Percentiles rank a stretch among this genome's conserved stretches.
Conservation (phyloP, 1,140 invertebrate genomes). For the Cryptotermes secundus region DNA sequence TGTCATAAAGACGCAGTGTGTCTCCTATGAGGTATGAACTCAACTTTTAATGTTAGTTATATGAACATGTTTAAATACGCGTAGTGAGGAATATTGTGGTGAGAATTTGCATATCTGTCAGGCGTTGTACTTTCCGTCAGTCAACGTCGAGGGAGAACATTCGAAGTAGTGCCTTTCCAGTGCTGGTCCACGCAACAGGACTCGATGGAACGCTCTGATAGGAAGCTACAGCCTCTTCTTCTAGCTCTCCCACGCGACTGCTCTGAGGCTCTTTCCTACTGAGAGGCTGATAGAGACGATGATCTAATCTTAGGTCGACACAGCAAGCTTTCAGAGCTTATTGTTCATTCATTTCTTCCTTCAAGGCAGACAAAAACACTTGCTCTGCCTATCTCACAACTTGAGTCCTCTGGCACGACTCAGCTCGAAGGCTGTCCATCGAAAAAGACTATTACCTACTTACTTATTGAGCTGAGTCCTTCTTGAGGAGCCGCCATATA, state of each 20-base stretch:
- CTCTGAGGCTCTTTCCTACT: too few species aligned
- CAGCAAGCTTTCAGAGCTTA: too few species aligned
- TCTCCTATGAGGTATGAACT: too few species aligned
- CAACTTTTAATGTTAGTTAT: too few species aligned
- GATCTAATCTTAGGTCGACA: background rate
- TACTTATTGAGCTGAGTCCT: too few species aligned
- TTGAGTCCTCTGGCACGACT: too few species aligned
- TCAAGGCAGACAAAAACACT: background rate
- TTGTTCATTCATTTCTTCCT: background rate
- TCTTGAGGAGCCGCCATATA: too few species aligned
- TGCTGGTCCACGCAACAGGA: background rate
- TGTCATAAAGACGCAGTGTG: too few species aligned
- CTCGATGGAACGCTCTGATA: background rate
- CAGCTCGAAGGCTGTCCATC: too few species aligned
- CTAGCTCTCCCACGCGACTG: too few species aligned
- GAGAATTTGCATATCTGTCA: background rate
- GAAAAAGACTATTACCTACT: too few species aligned
- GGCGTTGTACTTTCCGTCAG: background rate
- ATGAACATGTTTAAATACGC: background rate
- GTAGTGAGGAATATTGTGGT: background rate
- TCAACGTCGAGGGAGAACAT: background rate
- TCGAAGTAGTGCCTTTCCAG: background rate
- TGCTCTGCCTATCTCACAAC: background rate
- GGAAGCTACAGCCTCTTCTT: background rate
- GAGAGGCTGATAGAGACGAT: background rate